These are phyloP conservation scores for Grantiella picta DNA, from an alignment of 2,113 vertebrate genomes.

Conservation along the genomic window DNA sequence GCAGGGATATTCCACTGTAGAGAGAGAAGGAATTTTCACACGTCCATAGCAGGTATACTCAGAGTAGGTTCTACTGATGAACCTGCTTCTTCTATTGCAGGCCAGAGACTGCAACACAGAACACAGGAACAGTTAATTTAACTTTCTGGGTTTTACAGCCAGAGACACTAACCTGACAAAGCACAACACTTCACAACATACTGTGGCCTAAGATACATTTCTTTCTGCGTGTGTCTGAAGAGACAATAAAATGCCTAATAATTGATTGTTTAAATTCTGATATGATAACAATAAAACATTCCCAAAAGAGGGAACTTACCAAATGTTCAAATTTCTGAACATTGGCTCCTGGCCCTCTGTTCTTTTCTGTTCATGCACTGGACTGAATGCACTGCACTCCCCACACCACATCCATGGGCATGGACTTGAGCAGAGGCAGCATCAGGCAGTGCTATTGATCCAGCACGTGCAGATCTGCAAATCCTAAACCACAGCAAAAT, in stretches of 20 bases:
- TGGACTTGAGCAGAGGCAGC: background rate
- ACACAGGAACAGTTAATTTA: background rate
- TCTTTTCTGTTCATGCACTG: background rate
- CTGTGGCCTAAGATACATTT: background rate
- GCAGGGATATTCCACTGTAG: background rate
- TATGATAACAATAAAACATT: background rate
- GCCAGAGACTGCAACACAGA: background rate
- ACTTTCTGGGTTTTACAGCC: background rate
- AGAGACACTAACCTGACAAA: background rate
- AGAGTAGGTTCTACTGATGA: background rate
- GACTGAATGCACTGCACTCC: background rate
- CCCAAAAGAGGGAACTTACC: background rate
- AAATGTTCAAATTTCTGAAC: background rate
- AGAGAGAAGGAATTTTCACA: background rate
- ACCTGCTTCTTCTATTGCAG: background rate
- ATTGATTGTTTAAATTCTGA: background rate
- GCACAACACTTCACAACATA: background rate
- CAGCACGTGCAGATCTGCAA: background rate
- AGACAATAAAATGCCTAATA: background rate
- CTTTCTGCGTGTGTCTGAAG: background rate
- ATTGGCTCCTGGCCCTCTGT: no score
- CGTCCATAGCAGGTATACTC: background rate
- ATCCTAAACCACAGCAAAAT: background rate
- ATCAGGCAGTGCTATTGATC: background rate
- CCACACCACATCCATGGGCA: rapidly evolving